Base-by-base conservation (phyloP, 2,797 vertebrate genomes). In the Helostoma temminkii region DNA sequence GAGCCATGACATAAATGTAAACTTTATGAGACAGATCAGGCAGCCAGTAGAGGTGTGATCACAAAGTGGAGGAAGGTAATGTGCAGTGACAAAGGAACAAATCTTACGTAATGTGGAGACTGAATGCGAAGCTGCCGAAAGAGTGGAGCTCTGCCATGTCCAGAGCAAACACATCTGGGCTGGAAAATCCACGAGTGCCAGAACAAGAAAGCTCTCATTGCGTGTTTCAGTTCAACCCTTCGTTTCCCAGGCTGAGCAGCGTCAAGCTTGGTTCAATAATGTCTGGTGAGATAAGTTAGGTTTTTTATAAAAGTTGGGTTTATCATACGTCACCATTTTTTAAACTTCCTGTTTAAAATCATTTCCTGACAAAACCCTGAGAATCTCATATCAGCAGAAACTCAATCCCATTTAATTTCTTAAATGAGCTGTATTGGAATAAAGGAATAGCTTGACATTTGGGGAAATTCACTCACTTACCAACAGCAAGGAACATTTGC, bases 141-240 rank as follows among this genome's bases (percentile, higher is more conserved):
- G 60, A 74, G 47, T 11, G 41, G 26, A 71, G 68, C 48, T 43
- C 60, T 68, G 43, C 41, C 36, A 48, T 47, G 30, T 42, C 39
- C 50, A 15, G 69, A 80, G 66, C 71, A 66, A 70, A 78, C 52
- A 71, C 78, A 84, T 56, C 71, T 72, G 70, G 61, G 50, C 66
- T 71, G 41, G 75, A 79, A 81, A 81, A 70, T 49, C 80, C 70
- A 66, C 16, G 42, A 70, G 71, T 52, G 6, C 43, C 42, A 62
- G 47, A 66, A 66, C 43, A 68, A 80, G 55, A 66, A 88, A 25
- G 42, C 49, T 50, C 25, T 49, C 37, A 52, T 9, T 41, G 10
- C 56, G 45, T 45, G 28, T 14, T 39, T 72, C 34, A 25, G 53
- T 78, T 66, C 53, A 76, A 66, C 49, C 52, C 56, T 59, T 74